Conservation (phyloP, 2,797 vertebrate species). For the Enteromius mattozi region DNA sequence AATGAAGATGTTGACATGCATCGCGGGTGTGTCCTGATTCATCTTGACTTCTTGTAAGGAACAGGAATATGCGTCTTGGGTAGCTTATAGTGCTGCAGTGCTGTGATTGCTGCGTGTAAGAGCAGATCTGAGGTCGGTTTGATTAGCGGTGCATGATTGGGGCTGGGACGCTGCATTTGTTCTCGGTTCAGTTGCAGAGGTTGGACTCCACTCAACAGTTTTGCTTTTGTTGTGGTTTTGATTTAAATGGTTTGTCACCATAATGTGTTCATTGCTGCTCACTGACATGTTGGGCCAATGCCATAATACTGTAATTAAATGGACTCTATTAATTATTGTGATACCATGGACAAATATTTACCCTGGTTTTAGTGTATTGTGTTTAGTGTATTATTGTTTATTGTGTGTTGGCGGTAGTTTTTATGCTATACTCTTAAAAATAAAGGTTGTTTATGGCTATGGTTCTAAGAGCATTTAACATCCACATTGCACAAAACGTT, state of each 20-base stretch:
- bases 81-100: not conserved
- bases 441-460: not conserved
- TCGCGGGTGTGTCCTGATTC: slow-evolving; percentile 27
- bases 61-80: not conserved
- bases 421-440: not conserved
- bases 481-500: not conserved
- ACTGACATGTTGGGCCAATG: not conserved
- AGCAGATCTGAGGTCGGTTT: not conserved
- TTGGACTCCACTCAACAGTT: not conserved
- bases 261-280: not conserved
- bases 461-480: not conserved
- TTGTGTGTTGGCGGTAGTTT: not conserved
- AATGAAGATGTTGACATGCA: slow-evolving; percentile 22
- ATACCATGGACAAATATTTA: slow-evolving; percentile 7
- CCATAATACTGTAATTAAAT: not conserved
- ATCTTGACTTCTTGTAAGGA: not conserved
- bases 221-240: not conserved
- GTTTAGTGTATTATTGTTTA: not conserved
- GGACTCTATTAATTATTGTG: not conserved
- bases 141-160: not conserved
- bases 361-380: not conserved
- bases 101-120: not conserved
- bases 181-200: not conserved
- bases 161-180: not conserved
- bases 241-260: not conserved